Percentiles rank a stretch among this genome's conserved stretches.
Evolutionary conservation across 1,140 invertebrate species (phyloP).

Genomic region (Drosophila subobscura): DNA sequence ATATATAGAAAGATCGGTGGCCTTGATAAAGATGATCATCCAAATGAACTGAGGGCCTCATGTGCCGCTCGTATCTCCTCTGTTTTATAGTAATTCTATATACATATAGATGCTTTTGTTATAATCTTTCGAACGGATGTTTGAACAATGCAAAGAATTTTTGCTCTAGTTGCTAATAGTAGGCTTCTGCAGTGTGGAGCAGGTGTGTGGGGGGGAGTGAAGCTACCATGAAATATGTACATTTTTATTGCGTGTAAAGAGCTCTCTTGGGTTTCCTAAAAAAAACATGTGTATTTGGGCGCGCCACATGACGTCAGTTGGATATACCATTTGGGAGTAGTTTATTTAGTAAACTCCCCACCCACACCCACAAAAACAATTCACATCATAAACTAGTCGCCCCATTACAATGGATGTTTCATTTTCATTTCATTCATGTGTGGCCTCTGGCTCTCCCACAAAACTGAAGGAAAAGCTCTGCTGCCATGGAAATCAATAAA

Average conservation of each 20-base stretch:
- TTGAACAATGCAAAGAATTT: conserved; percentile 68
- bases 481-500: conserved; percentile 65
- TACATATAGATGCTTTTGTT: conserved; percentile 46
- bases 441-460: conserved; percentile 30
- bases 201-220: conserved; percentile 4
- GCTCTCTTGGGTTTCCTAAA: conserved; percentile 26
- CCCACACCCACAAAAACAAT: neutral
- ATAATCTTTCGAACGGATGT: conserved; percentile 61
- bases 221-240: conserved; percentile 56
- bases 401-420: conserved; percentile 23
- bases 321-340: conserved; percentile 33
- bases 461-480: conserved; percentile 43
- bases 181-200: neutral
- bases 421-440: conserved; percentile 58
- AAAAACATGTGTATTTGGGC: conserved; percentile 40
- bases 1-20: conserved; percentile 53
- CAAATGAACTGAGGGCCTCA: conserved; percentile 60
- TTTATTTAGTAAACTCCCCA: conserved; percentile 54
- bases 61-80: conserved; percentile 3
- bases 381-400: conserved; percentile 23
- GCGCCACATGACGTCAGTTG: conserved; percentile 71
- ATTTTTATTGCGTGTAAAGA: conserved; percentile 66
- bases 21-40: conserved; percentile 74
- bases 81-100: conserved; percentile 31
- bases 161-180: conserved; percentile 37